Evolutionary conservation across 2,797 vertebrate genomes (phyloP), one percentile per base, ranked within the genome.

Genomic region (Numenius phaeopus): DNA sequence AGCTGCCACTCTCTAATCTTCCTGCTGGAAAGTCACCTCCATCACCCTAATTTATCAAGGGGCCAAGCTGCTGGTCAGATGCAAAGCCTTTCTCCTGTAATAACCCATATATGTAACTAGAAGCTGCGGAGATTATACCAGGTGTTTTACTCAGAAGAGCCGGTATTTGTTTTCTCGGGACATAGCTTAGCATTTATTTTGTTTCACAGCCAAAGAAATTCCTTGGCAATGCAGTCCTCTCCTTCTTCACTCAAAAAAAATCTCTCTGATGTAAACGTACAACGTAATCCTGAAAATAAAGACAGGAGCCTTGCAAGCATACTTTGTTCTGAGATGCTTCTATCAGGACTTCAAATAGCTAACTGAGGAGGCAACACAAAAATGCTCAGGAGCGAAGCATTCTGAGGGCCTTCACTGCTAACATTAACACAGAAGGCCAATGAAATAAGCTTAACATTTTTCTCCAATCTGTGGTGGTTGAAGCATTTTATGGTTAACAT

Each of bases 21-120:
- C 96, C 97, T 87, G 67, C 96, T 94, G 96, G 96, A 97, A 97
- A 97, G 96, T 97, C 96, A 96, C 96, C 94, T 97, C 97, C 96
- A 88, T 92, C 96, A 95, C 92, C 95, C 88, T 96, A 93, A 96
- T 96, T 95, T 94, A 96, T 96, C 97, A 97, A 66, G 50, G 55
- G 81, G 61, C 73, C 3, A 8, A 78, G 78, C 27, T 23, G 52
- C 84, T 46, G 78, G 11, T 18, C 66, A 64, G 61, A 67, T 57
- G 50, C 82, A 87, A 66, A 91, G 29, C 27, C 57, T 39, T 19
- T 55, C 47, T 37, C 65, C 76, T 76, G 32, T 11, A 19, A 20
- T 55, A 52, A 5, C 54, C 26, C 42, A 7, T 7, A 8, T 32
- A 2, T 1, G 21, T 27, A 52, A 24, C 17, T 13, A 49, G 50